Evolutionary conservation across 2,888 invertebrate genomes (phyloP), one percentile per base, ranked within the genome.

Genomic region (Leucophora obtusa): DNA sequence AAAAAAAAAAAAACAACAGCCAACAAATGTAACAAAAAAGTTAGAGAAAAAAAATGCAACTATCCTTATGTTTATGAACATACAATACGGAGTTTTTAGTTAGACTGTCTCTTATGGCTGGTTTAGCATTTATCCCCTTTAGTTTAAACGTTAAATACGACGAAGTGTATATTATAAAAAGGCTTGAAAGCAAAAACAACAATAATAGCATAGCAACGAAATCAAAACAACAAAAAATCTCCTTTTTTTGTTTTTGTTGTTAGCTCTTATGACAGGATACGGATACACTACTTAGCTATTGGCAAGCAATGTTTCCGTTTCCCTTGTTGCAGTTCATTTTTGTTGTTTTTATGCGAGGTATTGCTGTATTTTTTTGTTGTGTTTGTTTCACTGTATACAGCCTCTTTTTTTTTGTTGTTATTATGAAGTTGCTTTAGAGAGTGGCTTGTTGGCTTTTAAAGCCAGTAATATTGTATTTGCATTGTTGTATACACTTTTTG

Each of bases 221-320:
- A 51, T 53, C 43, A 54, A 59, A 66, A 10, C 47, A 70, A 63
- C 28, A 60, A 65, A 63, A 56, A 71, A 51, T 17, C 11, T 35
- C 11, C 14, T 17, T 60, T 72, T 54, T 59, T 28, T 28, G 28
- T 28, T 28, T 3, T 28, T 28, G 21, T 3, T 69, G 65, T 70
- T 65, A 70, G 70, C 70, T 81, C 81, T 81, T 81, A 81, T 81
- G 81, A 81, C 77, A 81, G 81, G 81, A 81, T 81, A 77, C 81
- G 81, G 81, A 81, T 81, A 81, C 81, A 81, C 77, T 81, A 81
- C 81, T 81, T 77, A 81, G 81, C 77, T 81, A 81, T 77, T 81
- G 81, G 81, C 81, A 81, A 81, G 81, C 81, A 66, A 77, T 77
- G 81, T 81, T 81, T 81, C 81, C 81, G 81, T 81, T 81, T 77